These are phyloP conservation scores for Labia minor DNA, from an alignment of 2,888 invertebrate genomes.

Conservation along the genomic window DNA sequence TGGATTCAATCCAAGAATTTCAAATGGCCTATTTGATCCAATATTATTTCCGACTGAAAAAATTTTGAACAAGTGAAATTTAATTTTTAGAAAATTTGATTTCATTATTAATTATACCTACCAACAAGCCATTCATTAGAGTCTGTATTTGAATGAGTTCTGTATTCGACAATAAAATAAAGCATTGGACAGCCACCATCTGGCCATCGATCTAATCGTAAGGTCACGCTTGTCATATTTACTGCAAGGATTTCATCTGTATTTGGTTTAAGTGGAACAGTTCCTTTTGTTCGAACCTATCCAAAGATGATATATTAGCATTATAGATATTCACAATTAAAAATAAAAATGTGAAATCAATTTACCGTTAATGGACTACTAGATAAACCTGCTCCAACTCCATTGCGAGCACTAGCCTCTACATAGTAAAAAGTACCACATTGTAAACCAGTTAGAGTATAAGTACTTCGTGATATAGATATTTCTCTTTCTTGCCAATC, in stretches of 20 bases:
- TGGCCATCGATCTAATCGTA: constrained; percentile 31
- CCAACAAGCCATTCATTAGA: constrained; percentile 26
- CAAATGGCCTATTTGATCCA: constrained; percentile 20
- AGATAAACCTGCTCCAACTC: constrained; percentile 30
- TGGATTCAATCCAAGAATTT: constrained; percentile 20
- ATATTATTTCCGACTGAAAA: constrained; percentile 24
- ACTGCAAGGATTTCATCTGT: constrained; percentile 28
- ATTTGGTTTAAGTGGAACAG: constrained; percentile 29
- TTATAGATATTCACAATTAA: background rate
- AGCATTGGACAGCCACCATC: constrained; percentile 31
- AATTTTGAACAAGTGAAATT: background rate
- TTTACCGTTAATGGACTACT: constrained; percentile 29
- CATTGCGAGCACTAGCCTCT: constrained; percentile 29
- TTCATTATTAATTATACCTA: constrained; percentile 15
- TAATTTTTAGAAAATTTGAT: background rate
- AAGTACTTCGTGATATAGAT: constrained; percentile 27
- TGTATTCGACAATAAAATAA: constrained; percentile 32
- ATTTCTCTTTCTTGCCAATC: constrained; percentile 31
- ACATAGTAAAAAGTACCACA: constrained; percentile 30
- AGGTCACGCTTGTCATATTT: constrained; percentile 29
- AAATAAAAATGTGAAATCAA: background rate
- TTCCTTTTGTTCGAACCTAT: constrained; percentile 28
- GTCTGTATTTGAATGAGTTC: constrained; percentile 26
- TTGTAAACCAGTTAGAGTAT: constrained; percentile 27
- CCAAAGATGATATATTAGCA: background rate